Conservation (phyloP, 2,797 vertebrate genomes). For the Nyctalus aviator region DNA sequence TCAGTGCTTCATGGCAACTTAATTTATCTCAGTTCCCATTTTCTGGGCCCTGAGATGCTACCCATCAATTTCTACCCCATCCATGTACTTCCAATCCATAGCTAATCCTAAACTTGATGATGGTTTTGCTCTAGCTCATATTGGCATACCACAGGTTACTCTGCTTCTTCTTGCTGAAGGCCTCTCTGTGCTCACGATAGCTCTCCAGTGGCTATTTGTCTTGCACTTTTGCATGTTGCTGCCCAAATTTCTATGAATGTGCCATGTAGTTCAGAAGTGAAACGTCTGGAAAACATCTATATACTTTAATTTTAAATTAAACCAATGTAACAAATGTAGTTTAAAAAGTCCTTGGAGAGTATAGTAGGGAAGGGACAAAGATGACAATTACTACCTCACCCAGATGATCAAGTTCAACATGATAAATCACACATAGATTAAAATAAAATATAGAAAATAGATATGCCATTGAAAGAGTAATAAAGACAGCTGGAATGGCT, state of each 20-base stretch:
- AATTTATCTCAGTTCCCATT: neutral
- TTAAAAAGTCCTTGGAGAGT: neutral
- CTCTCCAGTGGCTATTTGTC: neutral
- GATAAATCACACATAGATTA: neutral
- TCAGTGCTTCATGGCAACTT: neutral
- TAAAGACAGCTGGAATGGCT: neutral
- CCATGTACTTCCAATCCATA: neutral
- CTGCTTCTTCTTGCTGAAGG: neutral
- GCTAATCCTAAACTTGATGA: neutral
- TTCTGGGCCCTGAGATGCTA: neutral
- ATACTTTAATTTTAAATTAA: constrained; percentile 29
- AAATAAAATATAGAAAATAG: neutral
- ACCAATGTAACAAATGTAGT: neutral
- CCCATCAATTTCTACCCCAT: neutral
- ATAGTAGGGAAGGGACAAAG: neutral
- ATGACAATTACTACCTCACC: neutral
- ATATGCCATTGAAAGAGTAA: neutral
- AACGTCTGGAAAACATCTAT: neutral
- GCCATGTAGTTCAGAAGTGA: neutral
- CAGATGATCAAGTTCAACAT: neutral
- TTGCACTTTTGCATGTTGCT: neutral
- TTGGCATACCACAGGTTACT: neutral
- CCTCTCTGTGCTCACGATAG: neutral
- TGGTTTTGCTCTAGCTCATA: neutral
- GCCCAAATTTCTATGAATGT: neutral